phyloP scores from a whole-genome alignment of 2,797 vertebrate genomes.

The Scleropages formosus region DNA sequence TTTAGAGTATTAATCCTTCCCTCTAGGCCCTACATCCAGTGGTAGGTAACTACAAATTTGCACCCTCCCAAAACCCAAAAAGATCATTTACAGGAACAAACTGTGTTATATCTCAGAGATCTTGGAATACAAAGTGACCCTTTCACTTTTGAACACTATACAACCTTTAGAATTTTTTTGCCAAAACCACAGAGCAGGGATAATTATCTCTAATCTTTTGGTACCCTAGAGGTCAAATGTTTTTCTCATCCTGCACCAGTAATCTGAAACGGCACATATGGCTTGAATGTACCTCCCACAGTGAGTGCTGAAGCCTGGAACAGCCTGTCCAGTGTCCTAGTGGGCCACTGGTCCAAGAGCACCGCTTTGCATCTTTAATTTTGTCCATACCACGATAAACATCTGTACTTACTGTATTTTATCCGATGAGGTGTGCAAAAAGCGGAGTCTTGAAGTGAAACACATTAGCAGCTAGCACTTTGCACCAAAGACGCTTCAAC shows the following conservation, averaged over 20 bases:
- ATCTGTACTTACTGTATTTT: too few species aligned
- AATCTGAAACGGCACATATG: slow-evolving; percentile 27
- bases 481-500: too few species aligned
- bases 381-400: too few species aligned
- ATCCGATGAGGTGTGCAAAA: too few species aligned
- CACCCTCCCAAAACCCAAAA: too few species aligned
- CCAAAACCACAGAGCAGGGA: slow-evolving; percentile 16
- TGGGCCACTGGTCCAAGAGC: too few species aligned
- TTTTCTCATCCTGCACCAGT: neutral
- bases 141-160: slow-evolving; percentile 1
- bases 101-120: neutral
- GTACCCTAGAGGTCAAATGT: slow-evolving; percentile 3
- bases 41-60: too few species aligned
- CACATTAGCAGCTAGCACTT: neutral
- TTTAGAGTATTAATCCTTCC: too few species aligned
- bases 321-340: too few species aligned
- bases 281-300: slow-evolving; percentile 24
- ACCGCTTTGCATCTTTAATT: too few species aligned
- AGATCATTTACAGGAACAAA: too few species aligned
- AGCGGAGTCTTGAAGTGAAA: neutral
- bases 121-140: neutral
- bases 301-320: neutral
- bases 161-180: neutral
- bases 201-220: slow-evolving; percentile 26
- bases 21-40: too few species aligned